These are phyloP conservation scores for Drosophila quinaria DNA, from an alignment of 2,888 invertebrate species.

Conservation along the genomic window DNA sequence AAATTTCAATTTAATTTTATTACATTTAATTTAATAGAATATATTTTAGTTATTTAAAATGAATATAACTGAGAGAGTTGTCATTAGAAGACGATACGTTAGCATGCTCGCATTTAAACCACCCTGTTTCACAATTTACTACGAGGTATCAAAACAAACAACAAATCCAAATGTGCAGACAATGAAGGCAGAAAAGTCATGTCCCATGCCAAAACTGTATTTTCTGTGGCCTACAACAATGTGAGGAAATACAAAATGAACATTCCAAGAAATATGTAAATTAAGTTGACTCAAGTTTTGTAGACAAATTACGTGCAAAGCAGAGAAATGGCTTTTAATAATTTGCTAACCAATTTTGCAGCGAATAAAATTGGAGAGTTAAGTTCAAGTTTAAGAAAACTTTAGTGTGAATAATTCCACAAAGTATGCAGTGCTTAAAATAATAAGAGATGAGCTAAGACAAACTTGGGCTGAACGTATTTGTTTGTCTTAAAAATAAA, in stretches of 20 bases:
- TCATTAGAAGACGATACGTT: not conserved
- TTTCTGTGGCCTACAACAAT: not conserved
- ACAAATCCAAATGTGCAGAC: not conserved
- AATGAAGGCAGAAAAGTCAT: not conserved
- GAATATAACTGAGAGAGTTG: not conserved
- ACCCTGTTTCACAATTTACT: not conserved
- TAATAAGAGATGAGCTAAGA: not conserved
- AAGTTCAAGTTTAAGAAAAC: slow-evolving; percentile 20
- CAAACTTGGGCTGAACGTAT: not conserved
- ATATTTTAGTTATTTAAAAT: too few species aligned
- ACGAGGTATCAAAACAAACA: slow-evolving; percentile 1
- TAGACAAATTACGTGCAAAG: slow-evolving; percentile 50
- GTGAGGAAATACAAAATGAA: not conserved
- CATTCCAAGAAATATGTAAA: slow-evolving; percentile 40
- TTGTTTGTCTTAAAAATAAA: slow-evolving; percentile 6
- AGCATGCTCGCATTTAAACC: not conserved
- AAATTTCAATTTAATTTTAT: slow-evolving; percentile 4
- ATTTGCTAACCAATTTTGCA: slow-evolving; percentile 28
- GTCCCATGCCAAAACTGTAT: not conserved
- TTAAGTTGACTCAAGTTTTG: slow-evolving; percentile 49
- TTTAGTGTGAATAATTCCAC: slow-evolving; percentile 33
- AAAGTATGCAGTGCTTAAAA: slow-evolving; percentile 8
- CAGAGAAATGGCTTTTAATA: slow-evolving; percentile 39
- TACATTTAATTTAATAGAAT: not conserved
- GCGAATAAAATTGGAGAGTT: slow-evolving; percentile 19